These are phyloP conservation scores for Acrocyrtus sp. DNA, from an alignment of 2,888 invertebrate species.

Conservation along the genomic window DNA sequence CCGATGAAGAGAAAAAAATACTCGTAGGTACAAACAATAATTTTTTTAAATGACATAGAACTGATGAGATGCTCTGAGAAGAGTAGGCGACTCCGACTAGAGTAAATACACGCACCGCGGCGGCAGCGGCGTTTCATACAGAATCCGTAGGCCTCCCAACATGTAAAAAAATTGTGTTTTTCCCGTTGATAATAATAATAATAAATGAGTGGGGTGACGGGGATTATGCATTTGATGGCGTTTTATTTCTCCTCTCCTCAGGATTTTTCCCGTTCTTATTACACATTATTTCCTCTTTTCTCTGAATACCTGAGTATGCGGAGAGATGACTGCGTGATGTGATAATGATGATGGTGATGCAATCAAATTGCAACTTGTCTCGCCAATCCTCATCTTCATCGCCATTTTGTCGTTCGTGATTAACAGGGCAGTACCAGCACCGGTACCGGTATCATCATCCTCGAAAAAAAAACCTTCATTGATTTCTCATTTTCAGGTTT, in stretches of 20 bases:
- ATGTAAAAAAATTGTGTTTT: too few species aligned
- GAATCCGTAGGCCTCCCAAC: neutral
- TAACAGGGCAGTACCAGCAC: neutral
- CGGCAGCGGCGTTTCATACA: neutral
- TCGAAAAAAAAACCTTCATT: neutral
- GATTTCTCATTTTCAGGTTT: neutral
- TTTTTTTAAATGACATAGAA: neutral
- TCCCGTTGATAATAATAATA: too few species aligned
- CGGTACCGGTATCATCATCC: neutral
- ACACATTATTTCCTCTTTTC: neutral
- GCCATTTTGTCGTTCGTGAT: neutral
- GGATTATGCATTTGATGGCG: neutral
- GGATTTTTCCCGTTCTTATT: too few species aligned
- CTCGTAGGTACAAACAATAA: too few species aligned
- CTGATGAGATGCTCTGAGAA: neutral
- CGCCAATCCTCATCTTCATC: neutral
- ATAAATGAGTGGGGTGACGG: neutral
- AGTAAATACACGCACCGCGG: neutral
- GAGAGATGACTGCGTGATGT: too few species aligned
- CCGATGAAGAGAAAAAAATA: neutral
- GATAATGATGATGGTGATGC: too few species aligned
- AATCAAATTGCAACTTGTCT: slow-evolving; percentile 13
- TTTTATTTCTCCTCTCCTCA: neutral
- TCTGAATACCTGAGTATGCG: neutral
- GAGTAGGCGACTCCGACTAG: neutral